Base-by-base conservation (phyloP, 2,113 vertebrate species). In the Conger conger region DNA sequence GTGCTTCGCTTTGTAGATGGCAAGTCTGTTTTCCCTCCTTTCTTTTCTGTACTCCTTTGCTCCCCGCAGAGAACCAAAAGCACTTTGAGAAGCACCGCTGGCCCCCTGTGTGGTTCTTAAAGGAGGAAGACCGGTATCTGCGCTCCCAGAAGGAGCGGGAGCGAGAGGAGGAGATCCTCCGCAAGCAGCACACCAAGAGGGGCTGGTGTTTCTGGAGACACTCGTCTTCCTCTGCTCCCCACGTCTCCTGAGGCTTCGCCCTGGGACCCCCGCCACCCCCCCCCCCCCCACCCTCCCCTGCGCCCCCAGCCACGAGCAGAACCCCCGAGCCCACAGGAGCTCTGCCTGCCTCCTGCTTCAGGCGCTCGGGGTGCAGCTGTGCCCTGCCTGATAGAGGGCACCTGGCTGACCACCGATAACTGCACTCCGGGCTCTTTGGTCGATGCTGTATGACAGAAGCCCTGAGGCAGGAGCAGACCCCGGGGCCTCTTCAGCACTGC, bases 131-230 rank as follows among this genome's bases (percentile, higher is more conserved):
- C 82, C 95, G 96, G 86, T 97, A 97, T 86, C 93, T 95, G 89
- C 96, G 97, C 81, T 95, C 94, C 3, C 94, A 95, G 91, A 96
- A 96, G 89, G 96, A 97, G 91, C 94, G 96, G 0, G 95, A 96
- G 86, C 94, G 92, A 0, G 96, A 97, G 91, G 96, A 97, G 90
- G 96, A 97, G 93, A 94, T 96, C 87, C 88, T 97, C 84, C 95
- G 96, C 88, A 97, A 97, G 90, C 97, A 97, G 87, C 95, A 96
- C 91, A 94, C 92, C 82, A 96, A 96, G 91, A 91, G 95, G 45
- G 95, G 95, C 89, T 98, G 97, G 97, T 97, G 96, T 90, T 97
- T 98, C 93, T 97, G 96, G 97, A 93, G 93, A 76, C 94, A 96
- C 79, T 91, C 93, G 0, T 95, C 96, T 80, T 94, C 94, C 76